phyloP scores from a whole-genome alignment of 2,797 vertebrate genomes.

The Phataginus tetradactyla region DNA sequence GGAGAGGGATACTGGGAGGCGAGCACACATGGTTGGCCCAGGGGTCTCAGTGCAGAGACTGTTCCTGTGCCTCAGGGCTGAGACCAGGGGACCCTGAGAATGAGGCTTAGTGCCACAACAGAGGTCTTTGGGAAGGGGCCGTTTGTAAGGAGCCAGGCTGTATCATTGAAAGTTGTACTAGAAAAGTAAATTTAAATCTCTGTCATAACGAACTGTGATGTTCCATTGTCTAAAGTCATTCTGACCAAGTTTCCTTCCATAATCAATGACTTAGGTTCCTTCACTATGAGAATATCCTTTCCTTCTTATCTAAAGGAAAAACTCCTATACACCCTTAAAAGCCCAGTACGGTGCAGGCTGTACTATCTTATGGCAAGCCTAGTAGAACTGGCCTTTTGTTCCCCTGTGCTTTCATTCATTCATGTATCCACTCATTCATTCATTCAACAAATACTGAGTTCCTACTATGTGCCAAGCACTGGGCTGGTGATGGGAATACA shows the following conservation, averaged over 20 bases:
- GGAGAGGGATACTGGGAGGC: rapidly evolving
- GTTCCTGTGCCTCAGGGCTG: too few species aligned
- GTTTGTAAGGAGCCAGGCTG: neutral
- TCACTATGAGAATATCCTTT: neutral
- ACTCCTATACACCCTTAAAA: neutral
- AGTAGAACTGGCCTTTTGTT: neutral
- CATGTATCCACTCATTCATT: neutral
- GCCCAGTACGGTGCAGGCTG: neutral
- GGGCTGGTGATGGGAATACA: neutral
- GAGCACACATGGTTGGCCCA: too few species aligned
- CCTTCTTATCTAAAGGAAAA: neutral
- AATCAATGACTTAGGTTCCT: too few species aligned
- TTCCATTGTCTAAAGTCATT: neutral
- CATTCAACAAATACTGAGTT: neutral
- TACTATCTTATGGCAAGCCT: neutral
- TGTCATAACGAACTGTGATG: neutral
- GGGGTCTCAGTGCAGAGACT: neutral
- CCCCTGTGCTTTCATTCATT: neutral
- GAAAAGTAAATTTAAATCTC: neutral
- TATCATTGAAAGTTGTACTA: neutral
- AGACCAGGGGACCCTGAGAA: neutral
- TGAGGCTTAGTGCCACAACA: too few species aligned
- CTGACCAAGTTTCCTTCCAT: neutral
- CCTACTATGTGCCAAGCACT: rapidly evolving
- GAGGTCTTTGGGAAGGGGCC: neutral